phyloP scores from a whole-genome alignment of 2,797 vertebrate species.

The Pteropus rufus region DNA sequence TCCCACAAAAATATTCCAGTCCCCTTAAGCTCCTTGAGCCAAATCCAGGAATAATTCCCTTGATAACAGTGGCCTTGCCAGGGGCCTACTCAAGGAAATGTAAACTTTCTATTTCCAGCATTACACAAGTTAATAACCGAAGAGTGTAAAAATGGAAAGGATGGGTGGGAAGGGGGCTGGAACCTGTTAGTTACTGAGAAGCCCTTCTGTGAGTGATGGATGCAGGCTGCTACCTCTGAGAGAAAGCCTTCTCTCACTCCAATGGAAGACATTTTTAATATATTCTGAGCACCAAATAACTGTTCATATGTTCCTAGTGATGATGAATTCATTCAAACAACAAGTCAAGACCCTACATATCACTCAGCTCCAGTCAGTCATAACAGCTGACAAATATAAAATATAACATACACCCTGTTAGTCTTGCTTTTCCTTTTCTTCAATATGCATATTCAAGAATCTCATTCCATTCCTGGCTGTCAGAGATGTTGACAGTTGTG shows the following conservation, averaged over 20 bases:
- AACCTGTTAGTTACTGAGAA: background rate
- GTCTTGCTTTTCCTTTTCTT: slow-evolving; percentile 55
- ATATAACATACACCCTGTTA: background rate
- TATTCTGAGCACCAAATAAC: slow-evolving; percentile 30
- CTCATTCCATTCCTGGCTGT: slow-evolving; percentile 68
- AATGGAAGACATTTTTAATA: slow-evolving; percentile 45
- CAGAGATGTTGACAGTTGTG: slow-evolving; percentile 82
- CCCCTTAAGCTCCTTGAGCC: background rate
- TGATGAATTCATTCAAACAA: background rate
- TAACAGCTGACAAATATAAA: slow-evolving; percentile 52
- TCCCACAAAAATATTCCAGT: slow-evolving; percentile 24
- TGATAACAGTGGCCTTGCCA: background rate
- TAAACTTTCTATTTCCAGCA: slow-evolving; percentile 28
- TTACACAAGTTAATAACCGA: background rate
- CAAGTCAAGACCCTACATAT: slow-evolving; percentile 34
- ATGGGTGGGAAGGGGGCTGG: background rate
- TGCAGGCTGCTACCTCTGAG: background rate
- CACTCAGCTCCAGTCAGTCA: background rate
- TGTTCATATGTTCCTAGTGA: slow-evolving; percentile 17
- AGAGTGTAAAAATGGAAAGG: background rate
- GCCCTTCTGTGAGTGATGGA: background rate
- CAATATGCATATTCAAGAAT: slow-evolving; percentile 79
- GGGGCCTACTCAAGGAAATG: background rate
- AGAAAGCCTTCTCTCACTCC: background rate
- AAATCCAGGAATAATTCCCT: slow-evolving; percentile 25